Conservation (phyloP, 2,113 vertebrate genomes). For the Pogona vitticeps region DNA sequence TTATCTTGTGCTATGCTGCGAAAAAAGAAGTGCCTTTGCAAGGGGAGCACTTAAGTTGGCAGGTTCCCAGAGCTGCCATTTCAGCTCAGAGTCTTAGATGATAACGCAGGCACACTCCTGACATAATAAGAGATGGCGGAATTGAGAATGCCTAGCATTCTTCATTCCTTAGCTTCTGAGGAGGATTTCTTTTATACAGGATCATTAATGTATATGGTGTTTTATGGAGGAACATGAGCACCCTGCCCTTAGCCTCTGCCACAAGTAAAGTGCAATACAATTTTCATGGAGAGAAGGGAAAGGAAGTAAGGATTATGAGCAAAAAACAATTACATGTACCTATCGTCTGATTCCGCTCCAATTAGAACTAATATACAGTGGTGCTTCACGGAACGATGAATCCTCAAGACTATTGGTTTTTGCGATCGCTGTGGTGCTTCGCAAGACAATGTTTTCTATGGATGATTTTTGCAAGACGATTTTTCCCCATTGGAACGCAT, state of each 20-base stretch:
- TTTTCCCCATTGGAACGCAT: too few relatives aligned
- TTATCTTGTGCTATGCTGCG: not conserved
- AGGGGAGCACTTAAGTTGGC: constrained; percentile 1
- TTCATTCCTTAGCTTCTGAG: not conserved
- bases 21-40: not conserved
- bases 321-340: not conserved
- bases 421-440: too few relatives aligned
- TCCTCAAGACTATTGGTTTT: too few relatives aligned
- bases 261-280: not conserved
- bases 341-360: not conserved
- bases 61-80: constrained; percentile 3
- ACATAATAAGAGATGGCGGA: constrained; percentile 2
- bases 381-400: too few relatives aligned
- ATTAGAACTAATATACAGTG: not conserved
- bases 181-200: not conserved
- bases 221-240: not conserved
- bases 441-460: too few relatives aligned
- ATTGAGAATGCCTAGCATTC: not conserved
- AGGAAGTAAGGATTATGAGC: not conserved
- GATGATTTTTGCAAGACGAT: too few relatives aligned
- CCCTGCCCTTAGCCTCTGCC: not conserved
- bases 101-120: constrained; percentile 13
- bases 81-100: constrained; percentile 23
- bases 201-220: not conserved
- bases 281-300: not conserved